phyloP scores from a whole-genome alignment of 2,888 invertebrate genomes.

The Euspilapteryx auroguttella region DNA sequence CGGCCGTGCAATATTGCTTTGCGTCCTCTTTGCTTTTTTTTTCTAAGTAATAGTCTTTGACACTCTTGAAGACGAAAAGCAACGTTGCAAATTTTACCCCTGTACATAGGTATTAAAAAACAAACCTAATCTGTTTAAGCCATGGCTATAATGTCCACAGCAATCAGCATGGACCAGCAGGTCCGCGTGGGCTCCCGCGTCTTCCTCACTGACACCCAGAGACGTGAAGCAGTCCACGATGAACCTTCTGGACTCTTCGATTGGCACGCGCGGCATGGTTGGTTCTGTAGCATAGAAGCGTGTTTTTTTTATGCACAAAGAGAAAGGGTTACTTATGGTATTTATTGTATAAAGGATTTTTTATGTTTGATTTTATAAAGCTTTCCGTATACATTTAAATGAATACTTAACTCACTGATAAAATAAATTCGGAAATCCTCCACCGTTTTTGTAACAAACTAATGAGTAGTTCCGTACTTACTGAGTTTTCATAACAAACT shows the following conservation, averaged over 20 bases:
- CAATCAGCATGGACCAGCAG: slow-evolving; percentile 74
- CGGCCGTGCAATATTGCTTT: no score
- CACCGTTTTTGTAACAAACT: no score
- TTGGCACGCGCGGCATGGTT: slow-evolving; percentile 38
- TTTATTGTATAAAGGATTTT: not conserved
- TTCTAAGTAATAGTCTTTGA: no score
- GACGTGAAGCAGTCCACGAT: slow-evolving; percentile 63
- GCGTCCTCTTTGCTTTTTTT: no score
- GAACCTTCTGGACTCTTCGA: slow-evolving; percentile 60
- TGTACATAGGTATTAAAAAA: no score
- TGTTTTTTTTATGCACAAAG: no score
- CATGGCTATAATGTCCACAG: slow-evolving; percentile 86
- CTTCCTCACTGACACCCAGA: slow-evolving; percentile 57
- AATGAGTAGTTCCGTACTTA: no score
- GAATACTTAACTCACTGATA: no score
- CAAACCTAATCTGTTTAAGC: slow-evolving; percentile 76
- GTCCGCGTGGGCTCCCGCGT: slow-evolving; percentile 66
- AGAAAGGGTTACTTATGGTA: not conserved
- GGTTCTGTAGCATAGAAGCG: slow-evolving; percentile 2
- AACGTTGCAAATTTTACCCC: no score
- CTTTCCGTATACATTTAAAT: not conserved
- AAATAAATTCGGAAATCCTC: no score
- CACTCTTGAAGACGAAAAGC: no score
- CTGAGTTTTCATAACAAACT: no score
- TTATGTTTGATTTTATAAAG: not conserved